These are phyloP conservation scores for Alectoris magna DNA, from an alignment of 2,797 vertebrate species.

Conservation along the genomic window DNA sequence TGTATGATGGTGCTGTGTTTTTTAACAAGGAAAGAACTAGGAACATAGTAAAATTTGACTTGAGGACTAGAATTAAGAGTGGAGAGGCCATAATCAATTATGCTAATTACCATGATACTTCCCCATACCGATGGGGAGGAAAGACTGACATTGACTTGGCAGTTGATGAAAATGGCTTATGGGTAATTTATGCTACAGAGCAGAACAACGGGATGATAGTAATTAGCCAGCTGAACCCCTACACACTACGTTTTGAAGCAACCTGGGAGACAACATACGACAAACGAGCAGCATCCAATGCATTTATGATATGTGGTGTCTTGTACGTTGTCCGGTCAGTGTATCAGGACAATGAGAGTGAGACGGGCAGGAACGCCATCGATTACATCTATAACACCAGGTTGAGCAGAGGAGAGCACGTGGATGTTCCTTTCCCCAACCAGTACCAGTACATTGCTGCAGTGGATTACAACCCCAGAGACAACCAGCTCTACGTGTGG, in stretches of 20 bases:
- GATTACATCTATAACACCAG: slow-evolving; percentile 98
- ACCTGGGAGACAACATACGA: slow-evolving; percentile 97
- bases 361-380: slow-evolving; percentile 94
- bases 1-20: slow-evolving; percentile 98
- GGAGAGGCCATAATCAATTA: slow-evolving; percentile 99
- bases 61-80: slow-evolving; percentile 99
- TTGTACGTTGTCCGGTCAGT: slow-evolving; percentile 97
- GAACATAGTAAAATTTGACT: slow-evolving; percentile 98
- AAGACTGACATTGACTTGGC: slow-evolving; percentile 99
- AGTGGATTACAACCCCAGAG: slow-evolving; percentile 99
- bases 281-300: slow-evolving; percentile 98
- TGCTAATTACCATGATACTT: slow-evolving; percentile 99
- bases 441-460: slow-evolving; percentile 99
- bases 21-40: slow-evolving; percentile 99
- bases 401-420: slow-evolving; percentile 90
- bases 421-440: slow-evolving; percentile 97
- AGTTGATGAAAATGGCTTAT: slow-evolving; percentile 97
- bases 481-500: slow-evolving; percentile 99
- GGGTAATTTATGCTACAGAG: slow-evolving; percentile 99
- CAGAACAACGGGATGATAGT: slow-evolving; percentile 99
- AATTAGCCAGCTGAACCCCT: slow-evolving; percentile 97
- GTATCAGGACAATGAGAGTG: slow-evolving; percentile 98
- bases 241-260: slow-evolving; percentile 96
- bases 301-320: slow-evolving; percentile 98
- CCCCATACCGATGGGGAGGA: slow-evolving; percentile 97